Evolutionary conservation across 2,888 invertebrate genomes (phyloP), one percentile per base, ranked within the genome.

Genomic region (Theristus sp.): DNA sequence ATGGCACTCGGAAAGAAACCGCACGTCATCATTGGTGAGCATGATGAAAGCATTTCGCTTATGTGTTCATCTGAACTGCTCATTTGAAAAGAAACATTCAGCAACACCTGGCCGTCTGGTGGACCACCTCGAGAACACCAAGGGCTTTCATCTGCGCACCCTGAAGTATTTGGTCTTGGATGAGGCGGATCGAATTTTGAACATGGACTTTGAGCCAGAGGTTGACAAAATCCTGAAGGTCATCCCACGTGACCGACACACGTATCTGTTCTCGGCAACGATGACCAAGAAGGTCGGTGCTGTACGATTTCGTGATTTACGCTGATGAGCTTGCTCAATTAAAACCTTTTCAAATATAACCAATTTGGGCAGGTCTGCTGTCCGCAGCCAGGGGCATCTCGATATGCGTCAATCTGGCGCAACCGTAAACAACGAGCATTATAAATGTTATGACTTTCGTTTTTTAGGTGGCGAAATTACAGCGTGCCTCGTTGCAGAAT

Each of bases 151-250:
- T 76, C 77, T 94, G 31, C 84, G 85, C 67, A 83, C 87, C 1
- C 78, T 94, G 0, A 91, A 93, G 75, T 72, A 64, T 55, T 62
- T 73, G 82, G 87, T 96, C 0, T 91, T 98, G 91, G 98, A 98
- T 69, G 98, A 98, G 82, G 98, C 98, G 0, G 98, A 98, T 77
- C 82, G 96, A 66, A 98, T 98, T 67, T 80, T 99, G 1, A 96
- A 96, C 75, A 90, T 94, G 91, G 98, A 98, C 74, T 99, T 99
- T 73, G 96, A 96, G 78, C 84, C 86, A 20, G 98, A 98, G 78
- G 68, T 78, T 29, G 90, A 94, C 75, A 94, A 94, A 78, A 94
- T 98, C 61, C 77, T 98, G 1, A 84, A 85, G 70, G 86, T 84
- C 0, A 84, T 98, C 60, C 96, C 98, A 0, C 81, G 86, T 30